phyloP scores from a whole-genome alignment of 2,113 vertebrate species.

The Onychostoma macrolepis region DNA sequence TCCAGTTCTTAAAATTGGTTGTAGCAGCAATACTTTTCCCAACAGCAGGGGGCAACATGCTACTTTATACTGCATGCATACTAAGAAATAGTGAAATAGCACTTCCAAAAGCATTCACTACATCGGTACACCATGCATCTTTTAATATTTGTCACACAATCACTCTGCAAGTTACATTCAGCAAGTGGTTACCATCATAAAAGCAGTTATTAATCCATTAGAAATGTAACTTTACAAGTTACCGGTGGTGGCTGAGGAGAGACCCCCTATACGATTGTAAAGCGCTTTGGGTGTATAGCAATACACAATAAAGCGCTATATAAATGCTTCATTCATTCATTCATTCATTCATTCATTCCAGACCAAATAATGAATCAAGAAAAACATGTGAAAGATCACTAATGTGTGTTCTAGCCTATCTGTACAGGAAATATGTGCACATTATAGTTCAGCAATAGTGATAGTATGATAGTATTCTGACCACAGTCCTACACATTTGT shows the following conservation, averaged over 20 bases:
- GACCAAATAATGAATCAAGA: not conserved
- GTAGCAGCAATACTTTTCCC: not conserved
- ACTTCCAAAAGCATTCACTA: not conserved
- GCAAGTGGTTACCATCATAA: not conserved
- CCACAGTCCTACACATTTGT: not conserved
- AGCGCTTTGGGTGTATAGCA: too few species aligned
- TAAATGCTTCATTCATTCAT: too few species aligned
- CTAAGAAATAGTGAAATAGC: not conserved
- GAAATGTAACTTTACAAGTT: not conserved
- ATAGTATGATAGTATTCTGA: not conserved
- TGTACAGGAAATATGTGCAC: not conserved
- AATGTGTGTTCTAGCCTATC: not conserved
- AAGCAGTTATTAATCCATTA: not conserved
- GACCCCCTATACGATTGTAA: too few species aligned
- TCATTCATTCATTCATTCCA: too few species aligned
- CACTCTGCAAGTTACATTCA: not conserved
- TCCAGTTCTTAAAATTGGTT: not conserved
- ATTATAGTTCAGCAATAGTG: not conserved
- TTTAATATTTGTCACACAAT: not conserved
- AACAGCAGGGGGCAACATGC: constrained; percentile 11
- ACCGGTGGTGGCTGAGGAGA: too few species aligned
- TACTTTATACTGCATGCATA: not conserved
- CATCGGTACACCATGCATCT: not conserved
- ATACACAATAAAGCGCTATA: too few species aligned
- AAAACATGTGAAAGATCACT: not conserved